Percentiles rank a stretch among this genome's conserved stretches.
Evolutionary conservation across 2,888 invertebrate genomes (phyloP).

Genomic region (Blastobasis adustella): DNA sequence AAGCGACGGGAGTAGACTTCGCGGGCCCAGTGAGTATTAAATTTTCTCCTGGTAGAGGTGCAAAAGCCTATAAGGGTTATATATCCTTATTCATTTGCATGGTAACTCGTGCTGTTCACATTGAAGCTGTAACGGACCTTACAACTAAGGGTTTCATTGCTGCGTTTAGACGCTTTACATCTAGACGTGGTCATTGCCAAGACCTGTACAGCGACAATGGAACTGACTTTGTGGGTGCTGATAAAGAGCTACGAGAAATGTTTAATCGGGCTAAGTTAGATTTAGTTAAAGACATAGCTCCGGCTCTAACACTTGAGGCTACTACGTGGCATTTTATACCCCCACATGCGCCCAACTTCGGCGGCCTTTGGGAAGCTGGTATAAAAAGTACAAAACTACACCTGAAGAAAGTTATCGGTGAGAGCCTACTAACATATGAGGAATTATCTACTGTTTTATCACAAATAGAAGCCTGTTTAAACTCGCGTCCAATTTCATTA

Average conservation of each 20-base stretch:
- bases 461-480: slow-evolving; percentile 6
- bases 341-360: no score
- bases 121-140: neutral
- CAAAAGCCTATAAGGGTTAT: slow-evolving; percentile 2
- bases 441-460: slow-evolving; percentile 5
- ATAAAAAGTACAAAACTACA: no score
- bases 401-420: no score
- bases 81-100: slow-evolving; percentile 5
- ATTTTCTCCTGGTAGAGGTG: slow-evolving; percentile 6
- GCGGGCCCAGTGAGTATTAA: slow-evolving; percentile 9
- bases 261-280: no score
- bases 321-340: no score
- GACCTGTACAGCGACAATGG: neutral
- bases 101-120: neutral
- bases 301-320: no score
- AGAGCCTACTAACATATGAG: slow-evolving; percentile 4
- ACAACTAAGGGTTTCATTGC: neutral
- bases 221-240: neutral
- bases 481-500: slow-evolving; percentile 3
- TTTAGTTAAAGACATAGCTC: no score
- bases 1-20: slow-evolving; percentile 9
- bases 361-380: no score
- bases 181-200: neutral
- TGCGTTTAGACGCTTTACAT: neutral
- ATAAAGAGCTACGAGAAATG: no score